These are phyloP conservation scores for Micromys minutus DNA, from an alignment of 2,113 vertebrate species.

Conservation along the genomic window DNA sequence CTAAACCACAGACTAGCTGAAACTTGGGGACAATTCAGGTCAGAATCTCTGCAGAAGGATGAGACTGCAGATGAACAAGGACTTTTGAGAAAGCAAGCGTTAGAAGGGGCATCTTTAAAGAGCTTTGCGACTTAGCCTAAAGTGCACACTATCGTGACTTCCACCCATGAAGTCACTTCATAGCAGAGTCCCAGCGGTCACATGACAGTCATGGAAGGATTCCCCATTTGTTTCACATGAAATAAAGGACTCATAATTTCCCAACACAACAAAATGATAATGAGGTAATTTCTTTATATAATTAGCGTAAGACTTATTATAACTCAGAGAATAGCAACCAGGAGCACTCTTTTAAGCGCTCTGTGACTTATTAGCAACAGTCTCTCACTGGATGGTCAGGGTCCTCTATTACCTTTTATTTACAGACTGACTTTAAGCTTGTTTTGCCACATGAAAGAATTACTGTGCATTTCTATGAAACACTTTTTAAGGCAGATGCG, in stretches of 20 bases:
- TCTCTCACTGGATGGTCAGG: slow-evolving; percentile 48
- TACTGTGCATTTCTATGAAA: not conserved
- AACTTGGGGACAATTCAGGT: slow-evolving; percentile 16
- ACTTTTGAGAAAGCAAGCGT: not conserved
- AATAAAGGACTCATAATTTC: slow-evolving; percentile 30
- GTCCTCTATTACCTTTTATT: not conserved
- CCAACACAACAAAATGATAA: slow-evolving; percentile 58
- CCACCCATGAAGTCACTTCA: slow-evolving; percentile 26
- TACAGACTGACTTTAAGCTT: slow-evolving; percentile 25
- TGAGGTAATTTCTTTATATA: slow-evolving; percentile 42
- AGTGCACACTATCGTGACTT: not conserved
- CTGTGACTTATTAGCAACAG: slow-evolving; percentile 15
- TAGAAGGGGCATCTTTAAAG: not conserved
- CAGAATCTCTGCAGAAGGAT: not conserved
- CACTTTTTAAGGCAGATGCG: slow-evolving; percentile 44
- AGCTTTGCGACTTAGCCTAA: slow-evolving; percentile 3
- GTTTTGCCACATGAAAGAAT: slow-evolving; percentile 50
- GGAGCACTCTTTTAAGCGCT: slow-evolving; percentile 52
- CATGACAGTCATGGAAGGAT: slow-evolving; percentile 16
- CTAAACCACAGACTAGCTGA: slow-evolving; percentile 14
- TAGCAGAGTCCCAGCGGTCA: slow-evolving; percentile 47
- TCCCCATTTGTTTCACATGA: slow-evolving; percentile 19
- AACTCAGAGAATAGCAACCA: slow-evolving; percentile 48
- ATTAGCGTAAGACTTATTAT: slow-evolving; percentile 39
- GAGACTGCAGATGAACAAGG: not conserved